phyloP scores from a whole-genome alignment of 2,113 vertebrate genomes.

The Mirounga angustirostris region DNA sequence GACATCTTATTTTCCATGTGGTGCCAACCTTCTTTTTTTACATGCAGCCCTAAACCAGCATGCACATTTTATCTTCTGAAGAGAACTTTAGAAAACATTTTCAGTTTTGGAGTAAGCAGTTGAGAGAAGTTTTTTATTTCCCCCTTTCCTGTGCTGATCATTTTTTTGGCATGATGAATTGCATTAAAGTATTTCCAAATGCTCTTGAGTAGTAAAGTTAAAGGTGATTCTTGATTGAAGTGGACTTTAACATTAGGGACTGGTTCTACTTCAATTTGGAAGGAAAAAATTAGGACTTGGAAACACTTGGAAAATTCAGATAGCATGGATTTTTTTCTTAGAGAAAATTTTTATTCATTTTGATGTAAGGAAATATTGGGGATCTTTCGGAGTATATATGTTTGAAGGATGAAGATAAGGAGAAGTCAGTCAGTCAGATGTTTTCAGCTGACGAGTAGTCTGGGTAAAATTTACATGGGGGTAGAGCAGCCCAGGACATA shows the following conservation, averaged over 20 bases:
- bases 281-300: slow-evolving; percentile 44
- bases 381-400: slow-evolving; percentile 6
- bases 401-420: slow-evolving; percentile 57
- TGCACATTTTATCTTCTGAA: slow-evolving; percentile 48
- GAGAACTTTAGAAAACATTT: slow-evolving; percentile 55
- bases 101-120: slow-evolving; percentile 30
- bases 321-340: neutral
- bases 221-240: slow-evolving; percentile 55
- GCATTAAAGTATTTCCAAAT: slow-evolving; percentile 58
- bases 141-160: slow-evolving; percentile 6
- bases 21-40: neutral
- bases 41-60: neutral
- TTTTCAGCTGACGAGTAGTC: neutral
- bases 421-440: slow-evolving; percentile 11
- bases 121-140: slow-evolving; percentile 37
- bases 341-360: slow-evolving; percentile 52
- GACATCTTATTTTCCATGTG: slow-evolving; percentile 29
- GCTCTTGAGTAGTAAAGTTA: slow-evolving; percentile 35
- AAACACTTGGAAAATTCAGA: slow-evolving; percentile 51
- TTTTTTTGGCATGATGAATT: slow-evolving; percentile 48
- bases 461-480: slow-evolving; percentile 3
- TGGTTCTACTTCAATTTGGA: slow-evolving; percentile 17
- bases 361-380: neutral
- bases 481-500: slow-evolving; percentile 17
- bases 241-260: slow-evolving; percentile 34